Base-by-base conservation (phyloP, 1,140 invertebrate species). In the Drosophila kurseongensis region DNA sequence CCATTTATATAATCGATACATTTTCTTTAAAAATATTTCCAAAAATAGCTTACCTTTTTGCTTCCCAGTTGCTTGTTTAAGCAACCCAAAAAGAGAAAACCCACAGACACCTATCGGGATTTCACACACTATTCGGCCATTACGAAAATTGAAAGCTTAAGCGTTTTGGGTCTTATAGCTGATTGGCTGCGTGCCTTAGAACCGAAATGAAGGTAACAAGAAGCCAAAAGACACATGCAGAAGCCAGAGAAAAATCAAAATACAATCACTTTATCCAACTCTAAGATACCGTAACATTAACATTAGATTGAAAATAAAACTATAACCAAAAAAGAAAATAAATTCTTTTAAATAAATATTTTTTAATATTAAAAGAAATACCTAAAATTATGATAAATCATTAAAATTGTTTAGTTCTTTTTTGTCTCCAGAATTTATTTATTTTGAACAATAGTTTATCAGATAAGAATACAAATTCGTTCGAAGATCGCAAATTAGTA, bases 121-220 rank as follows among this genome's bases (percentile, higher is more conserved):
- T 51, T 42, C 50, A n/a, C 55, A 38, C 45, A 72, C 38, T 51
- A 54, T 51, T 47, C 13, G 36, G 32, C 40, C 56, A 60, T 78
- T 56, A 45, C 16, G 35, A 36, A 72, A 59, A 60, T 51, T 42
- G 42, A 55, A 75, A 67, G 48, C 59, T 54, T 77, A 71, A 71
- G 45, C 63, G 50, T 40, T 77, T 68, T 42, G 61, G 52, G 41
- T 29, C 44, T 56, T 60, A 80, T 69, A 40, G 67, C 62, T 71
- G 74, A 80, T 75, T 84, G 81, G 76, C 56, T 85, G 35, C 75
- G 51, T 59, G 51, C 32, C 41, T 23, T 5, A 47, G 18, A n/a
- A 51, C 12, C 32, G 32, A 36, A 38, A 42, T 38, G 16, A 66
- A 77, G 81, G 73, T 62, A 60, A 65, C 63, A 62, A 62, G 44